Evolutionary conservation across 2,113 vertebrate genomes (phyloP).

Genomic region (human): GRCh38 chr3:152647001-152647500

Average conservation of each 20-base stretch:
- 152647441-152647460: neutral
- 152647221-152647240: neutral
- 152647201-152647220: neutral
- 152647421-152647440: neutral
- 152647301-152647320: neutral
- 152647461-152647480: neutral
- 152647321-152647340: neutral
- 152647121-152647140: neutral
- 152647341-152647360: neutral
- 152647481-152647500: neutral
- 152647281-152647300: too few species aligned
- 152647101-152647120: neutral
- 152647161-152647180: neutral
- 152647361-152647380: neutral
- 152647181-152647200: too few species aligned
- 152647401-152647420: neutral
- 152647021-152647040: neutral
- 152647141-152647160: neutral
- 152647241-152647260: rapidly evolving
- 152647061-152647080: neutral
- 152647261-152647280: neutral
- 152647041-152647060: neutral
- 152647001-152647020: neutral
- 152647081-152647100: neutral
- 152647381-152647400: rapidly evolving